These are phyloP conservation scores for Cyanoderma ruficeps DNA, from an alignment of 2,113 vertebrate genomes.

Conservation along the genomic window DNA sequence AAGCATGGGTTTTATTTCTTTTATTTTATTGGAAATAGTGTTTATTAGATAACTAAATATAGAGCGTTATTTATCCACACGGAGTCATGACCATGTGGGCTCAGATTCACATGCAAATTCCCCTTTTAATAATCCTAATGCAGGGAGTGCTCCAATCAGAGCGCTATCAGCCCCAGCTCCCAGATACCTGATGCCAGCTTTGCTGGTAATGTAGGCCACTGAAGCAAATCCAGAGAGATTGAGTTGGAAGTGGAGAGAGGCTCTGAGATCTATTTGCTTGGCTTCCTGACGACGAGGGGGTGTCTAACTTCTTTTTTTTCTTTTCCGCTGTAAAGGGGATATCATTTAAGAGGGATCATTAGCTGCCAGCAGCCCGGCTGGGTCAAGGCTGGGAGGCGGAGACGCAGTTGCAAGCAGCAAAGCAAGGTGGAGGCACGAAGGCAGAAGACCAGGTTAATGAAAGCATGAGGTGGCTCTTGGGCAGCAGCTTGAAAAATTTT, in stretches of 20 bases:
- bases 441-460: background rate
- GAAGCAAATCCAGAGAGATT: slow-evolving; percentile 79
- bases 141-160: slow-evolving; percentile 61
- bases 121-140: slow-evolving; percentile 66
- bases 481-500: slow-evolving; percentile 87
- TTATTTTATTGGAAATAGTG: background rate
- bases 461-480: slow-evolving; percentile 81
- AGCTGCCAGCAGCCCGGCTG: slow-evolving; percentile 38
- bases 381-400: slow-evolving; percentile 48
- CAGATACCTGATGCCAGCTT: slow-evolving; percentile 72
- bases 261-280: slow-evolving; percentile 56
- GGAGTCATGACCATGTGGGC: slow-evolving; percentile 29
- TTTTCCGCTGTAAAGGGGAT: slow-evolving; percentile 48
- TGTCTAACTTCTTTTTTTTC: slow-evolving; percentile 5
- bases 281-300: background rate
- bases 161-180: slow-evolving; percentile 13
- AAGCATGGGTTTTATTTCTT: background rate
- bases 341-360: slow-evolving; percentile 61
- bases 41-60: slow-evolving; percentile 53
- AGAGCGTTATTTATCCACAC: slow-evolving; percentile 48
- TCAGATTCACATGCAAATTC: slow-evolving; percentile 68
- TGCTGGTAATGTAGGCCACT: slow-evolving; percentile 77
- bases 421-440: slow-evolving; percentile 39
- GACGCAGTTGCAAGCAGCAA: background rate
- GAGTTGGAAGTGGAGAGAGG: slow-evolving; percentile 58